Evolutionary conservation across 2,113 vertebrate genomes (phyloP).

Genomic region (human (Homo sapiens)): GRCh38 chr11:124997001-124997500

Average conservation of each 20-base stretch:
- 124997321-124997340: too few species aligned
- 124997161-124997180: background rate
- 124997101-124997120: background rate
- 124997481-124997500: too few species aligned
- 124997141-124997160: background rate
- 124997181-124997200: background rate
- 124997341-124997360: too few species aligned
- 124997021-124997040: background rate
- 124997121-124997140: background rate
- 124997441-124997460: too few species aligned
- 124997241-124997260: background rate
- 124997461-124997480: too few species aligned
- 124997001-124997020: too few species aligned
- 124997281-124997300: background rate
- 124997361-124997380: too few species aligned
- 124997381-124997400: too few species aligned
- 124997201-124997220: background rate
- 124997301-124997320: too few species aligned
- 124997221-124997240: background rate
- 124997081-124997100: background rate
- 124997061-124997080: background rate
- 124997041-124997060: background rate
- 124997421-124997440: too few species aligned
- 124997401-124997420: too few species aligned
- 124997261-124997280: background rate